Conservation (phyloP, 2,888 invertebrate genomes). For the Lamproptera curius region DNA sequence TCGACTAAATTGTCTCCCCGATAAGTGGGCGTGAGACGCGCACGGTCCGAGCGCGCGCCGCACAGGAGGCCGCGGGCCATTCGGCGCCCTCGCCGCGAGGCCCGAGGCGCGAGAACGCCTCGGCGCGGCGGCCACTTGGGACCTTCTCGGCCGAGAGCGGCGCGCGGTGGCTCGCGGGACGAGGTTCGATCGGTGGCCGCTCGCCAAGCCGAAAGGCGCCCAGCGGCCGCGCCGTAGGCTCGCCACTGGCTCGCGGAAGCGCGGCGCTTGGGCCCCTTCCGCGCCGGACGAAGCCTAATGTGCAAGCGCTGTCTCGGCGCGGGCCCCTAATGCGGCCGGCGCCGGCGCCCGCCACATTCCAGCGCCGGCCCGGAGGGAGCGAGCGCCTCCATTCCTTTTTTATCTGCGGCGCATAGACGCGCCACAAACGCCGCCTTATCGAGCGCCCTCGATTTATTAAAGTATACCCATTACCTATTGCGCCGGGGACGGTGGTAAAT, state of each 20-base stretch:
- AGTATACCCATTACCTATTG: constrained; percentile 27
- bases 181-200: not conserved
- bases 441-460: constrained; percentile 31
- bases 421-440: constrained; percentile 36
- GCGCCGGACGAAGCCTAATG: constrained; percentile 28
- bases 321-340: constrained; percentile 42
- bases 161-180: not conserved
- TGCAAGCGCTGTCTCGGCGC: constrained; percentile 39
- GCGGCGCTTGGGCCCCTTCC: constrained; percentile 3
- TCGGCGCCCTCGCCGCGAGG: not conserved
- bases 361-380: constrained; percentile 67
- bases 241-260: not conserved
- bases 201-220: not conserved
- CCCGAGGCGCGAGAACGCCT: not conserved
- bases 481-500: constrained; percentile 7
- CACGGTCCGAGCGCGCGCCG: constrained; percentile 14
- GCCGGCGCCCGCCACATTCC: constrained; percentile 76
- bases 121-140: no score
- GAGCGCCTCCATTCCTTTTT: constrained; percentile 63
- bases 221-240: not conserved
- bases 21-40: constrained; percentile 65
- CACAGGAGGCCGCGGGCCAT: not conserved
- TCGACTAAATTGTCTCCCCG: constrained; percentile 63
- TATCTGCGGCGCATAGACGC: constrained; percentile 61
- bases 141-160: not conserved